phyloP scores from a whole-genome alignment of 2,888 invertebrate genomes.

The Harpalus rufipes region DNA sequence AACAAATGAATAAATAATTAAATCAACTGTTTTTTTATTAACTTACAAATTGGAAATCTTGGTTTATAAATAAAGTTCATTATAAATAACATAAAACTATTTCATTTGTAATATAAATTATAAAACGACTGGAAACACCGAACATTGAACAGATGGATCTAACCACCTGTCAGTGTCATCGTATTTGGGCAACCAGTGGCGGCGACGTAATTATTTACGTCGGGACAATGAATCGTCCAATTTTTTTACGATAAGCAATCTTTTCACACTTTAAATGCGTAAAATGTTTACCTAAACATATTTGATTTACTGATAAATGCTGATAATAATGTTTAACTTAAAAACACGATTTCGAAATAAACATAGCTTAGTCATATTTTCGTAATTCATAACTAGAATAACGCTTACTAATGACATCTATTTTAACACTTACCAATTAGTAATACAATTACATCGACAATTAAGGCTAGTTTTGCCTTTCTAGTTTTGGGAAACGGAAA shows the following conservation, averaged over 20 bases:
- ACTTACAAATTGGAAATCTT: constrained; percentile 41
- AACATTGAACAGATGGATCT: not conserved
- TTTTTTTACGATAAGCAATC: not conserved
- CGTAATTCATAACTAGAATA: too few relatives aligned
- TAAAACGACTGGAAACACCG: constrained; percentile 1
- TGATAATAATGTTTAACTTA: constrained; percentile 9
- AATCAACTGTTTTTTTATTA: constrained; percentile 25
- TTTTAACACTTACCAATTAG: constrained; percentile 52
- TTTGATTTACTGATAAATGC: constrained; percentile 19
- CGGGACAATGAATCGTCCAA: not conserved
- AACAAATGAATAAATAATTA: constrained; percentile 59
- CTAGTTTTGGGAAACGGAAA: constrained; percentile 53
- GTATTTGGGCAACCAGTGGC: constrained; percentile 23
- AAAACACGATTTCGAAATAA: constrained; percentile 11
- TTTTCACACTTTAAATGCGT: not conserved
- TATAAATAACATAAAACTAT: constrained; percentile 31
- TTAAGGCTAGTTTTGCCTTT: constrained; percentile 56
- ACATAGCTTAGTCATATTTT: not conserved
- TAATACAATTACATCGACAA: constrained; percentile 36
- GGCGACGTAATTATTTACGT: constrained; percentile 8
- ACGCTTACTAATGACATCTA: not conserved
- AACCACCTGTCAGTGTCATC: constrained; percentile 58
- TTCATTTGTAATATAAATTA: not conserved
- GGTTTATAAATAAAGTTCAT: constrained; percentile 46
- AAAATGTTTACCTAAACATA: constrained; percentile 2